phyloP scores from a whole-genome alignment of 2,888 invertebrate genomes.

The Hirudinaria manillensis region DNA sequence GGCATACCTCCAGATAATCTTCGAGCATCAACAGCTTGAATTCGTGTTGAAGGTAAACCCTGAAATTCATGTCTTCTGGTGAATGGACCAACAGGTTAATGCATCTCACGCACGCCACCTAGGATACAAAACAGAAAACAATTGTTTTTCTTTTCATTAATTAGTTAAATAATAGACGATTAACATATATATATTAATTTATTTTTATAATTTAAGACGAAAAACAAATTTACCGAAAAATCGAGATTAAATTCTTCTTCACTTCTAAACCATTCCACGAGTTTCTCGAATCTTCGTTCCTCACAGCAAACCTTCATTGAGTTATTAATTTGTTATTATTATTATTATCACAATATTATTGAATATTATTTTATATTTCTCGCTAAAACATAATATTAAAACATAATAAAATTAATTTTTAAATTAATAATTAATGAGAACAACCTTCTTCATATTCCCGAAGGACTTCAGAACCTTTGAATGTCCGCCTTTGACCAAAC shows the following conservation, averaged over 20 bases:
- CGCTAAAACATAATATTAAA: not conserved
- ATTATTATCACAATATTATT: not conserved
- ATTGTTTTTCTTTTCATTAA: not conserved
- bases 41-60: conserved; percentile 31
- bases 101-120: conserved; percentile 29
- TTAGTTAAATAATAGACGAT: not conserved
- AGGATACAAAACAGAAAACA: not conserved
- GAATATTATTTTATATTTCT: too few relatives aligned
- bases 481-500: conserved; percentile 26
- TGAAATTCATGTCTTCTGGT: conserved; percentile 29
- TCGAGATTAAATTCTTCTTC: conserved; percentile 37
- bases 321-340: not conserved
- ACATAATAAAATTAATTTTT: not conserved
- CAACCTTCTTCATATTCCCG: conserved; percentile 28
- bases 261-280: conserved; percentile 18
- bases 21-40: conserved; percentile 17
- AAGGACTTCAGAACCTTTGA: conserved; percentile 17
- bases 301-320: conserved; percentile 18
- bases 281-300: conserved; percentile 18
- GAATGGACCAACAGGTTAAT: conserved; percentile 31
- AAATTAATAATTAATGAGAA: not conserved
- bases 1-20: conserved; percentile 41
- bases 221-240: conserved; percentile 8
- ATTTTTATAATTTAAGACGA: not conserved
- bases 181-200: not conserved